Evolutionary conservation across 1,140 invertebrate genomes (phyloP), one percentile per base, ranked within the genome.

Genomic region (Drosophila kepulauana): DNA sequence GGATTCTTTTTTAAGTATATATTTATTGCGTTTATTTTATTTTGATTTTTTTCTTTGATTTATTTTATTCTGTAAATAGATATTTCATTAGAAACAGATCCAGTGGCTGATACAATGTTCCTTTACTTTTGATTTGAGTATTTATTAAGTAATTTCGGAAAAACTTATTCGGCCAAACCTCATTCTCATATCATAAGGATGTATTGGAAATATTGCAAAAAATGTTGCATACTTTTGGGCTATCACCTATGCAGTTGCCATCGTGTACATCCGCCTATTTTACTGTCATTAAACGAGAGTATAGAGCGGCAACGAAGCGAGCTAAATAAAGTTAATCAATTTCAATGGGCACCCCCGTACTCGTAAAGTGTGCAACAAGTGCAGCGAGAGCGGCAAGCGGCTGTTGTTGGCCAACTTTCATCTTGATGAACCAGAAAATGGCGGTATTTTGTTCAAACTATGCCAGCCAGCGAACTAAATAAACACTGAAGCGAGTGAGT

Each of bases 321-420:
- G n/a, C 56, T 41, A 66, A 72, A 65, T 88, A 84, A 89, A 88
- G 69, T 88, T 88, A 88, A 88, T 88, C 85, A 87, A 88, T 87
- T 87, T 88, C 84, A 88, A 88, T 87, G 58, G 65, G 63, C 63
- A 49, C 51, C 62, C 6, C 48, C 8, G 20, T 11, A 30, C 25
- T 43, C 25, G 48, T 41, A 46, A 67, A 75, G 65, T 51, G 70
- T 82, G 82, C 82, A 87, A 87, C 82, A 87, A 88, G 85, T 87
- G 78, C 56, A 82, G 28, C 20, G 20, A 3, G 3, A 25, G 20
- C 20, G 3, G 20, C 33, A 76, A 35, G 58, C 41, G 28, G 16
- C 28, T 45, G 46, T 43, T 43, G 41, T 28, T 25, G 7, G 28
- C 13, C 58, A 48, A 54, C 5, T 45, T 58, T 45, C 48, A 63